Percentiles rank a stretch among this genome's conserved stretches.
These are phyloP conservation scores for Montipora sp. DNA, from an alignment of 64 coral and sea anemone genomes.

Conservation along the genomic window DNA sequence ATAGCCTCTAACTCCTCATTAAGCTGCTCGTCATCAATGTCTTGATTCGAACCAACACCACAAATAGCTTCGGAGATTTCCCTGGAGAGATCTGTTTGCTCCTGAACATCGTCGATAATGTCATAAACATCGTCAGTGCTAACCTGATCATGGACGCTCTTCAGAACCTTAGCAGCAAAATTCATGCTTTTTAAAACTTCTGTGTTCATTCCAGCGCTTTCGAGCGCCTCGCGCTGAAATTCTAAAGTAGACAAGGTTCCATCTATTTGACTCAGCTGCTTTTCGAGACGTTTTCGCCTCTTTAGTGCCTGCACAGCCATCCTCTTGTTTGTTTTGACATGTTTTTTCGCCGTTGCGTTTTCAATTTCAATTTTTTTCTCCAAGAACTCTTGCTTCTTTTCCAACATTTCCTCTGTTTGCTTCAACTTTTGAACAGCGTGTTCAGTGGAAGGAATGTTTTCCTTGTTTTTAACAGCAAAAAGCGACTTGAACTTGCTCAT, in stretches of 20 bases:
- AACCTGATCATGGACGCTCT: slow-evolving; percentile 67
- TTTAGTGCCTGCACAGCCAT: slow-evolving; percentile 81
- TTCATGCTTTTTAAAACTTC: slow-evolving; percentile 93
- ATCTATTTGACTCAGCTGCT: slow-evolving; percentile 87
- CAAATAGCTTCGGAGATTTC: slow-evolving; percentile 90
- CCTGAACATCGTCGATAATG: slow-evolving; percentile 89
- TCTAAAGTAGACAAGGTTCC: slow-evolving; percentile 96
- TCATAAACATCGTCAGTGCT: slow-evolving; percentile 86
- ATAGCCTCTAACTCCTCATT: slow-evolving; percentile 78
- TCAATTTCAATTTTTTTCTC: slow-evolving; percentile 90
- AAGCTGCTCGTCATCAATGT: slow-evolving; percentile 72
- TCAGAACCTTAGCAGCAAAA: slow-evolving; percentile 82
- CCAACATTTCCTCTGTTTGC: slow-evolving; percentile 87
- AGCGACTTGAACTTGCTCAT: slow-evolving; percentile 21
- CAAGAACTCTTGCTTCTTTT: slow-evolving; percentile 81
- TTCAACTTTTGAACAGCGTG: slow-evolving; percentile 80
- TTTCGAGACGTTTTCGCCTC: slow-evolving; percentile 88
- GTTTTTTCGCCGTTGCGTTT: slow-evolving; percentile 52
- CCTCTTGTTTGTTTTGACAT: slow-evolving; percentile 85
- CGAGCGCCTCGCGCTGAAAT: slow-evolving; percentile 88
- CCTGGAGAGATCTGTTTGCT: slow-evolving; percentile 85
- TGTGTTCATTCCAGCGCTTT: slow-evolving; percentile 89
- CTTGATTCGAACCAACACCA: slow-evolving; percentile 67
- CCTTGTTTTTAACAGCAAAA: slow-evolving; percentile 47
- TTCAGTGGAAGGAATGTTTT: slow-evolving; percentile 69